These are phyloP conservation scores for Gasterosteus aculeatus DNA, from an alignment of 2,113 vertebrate genomes.

Conservation along the genomic window DNA sequence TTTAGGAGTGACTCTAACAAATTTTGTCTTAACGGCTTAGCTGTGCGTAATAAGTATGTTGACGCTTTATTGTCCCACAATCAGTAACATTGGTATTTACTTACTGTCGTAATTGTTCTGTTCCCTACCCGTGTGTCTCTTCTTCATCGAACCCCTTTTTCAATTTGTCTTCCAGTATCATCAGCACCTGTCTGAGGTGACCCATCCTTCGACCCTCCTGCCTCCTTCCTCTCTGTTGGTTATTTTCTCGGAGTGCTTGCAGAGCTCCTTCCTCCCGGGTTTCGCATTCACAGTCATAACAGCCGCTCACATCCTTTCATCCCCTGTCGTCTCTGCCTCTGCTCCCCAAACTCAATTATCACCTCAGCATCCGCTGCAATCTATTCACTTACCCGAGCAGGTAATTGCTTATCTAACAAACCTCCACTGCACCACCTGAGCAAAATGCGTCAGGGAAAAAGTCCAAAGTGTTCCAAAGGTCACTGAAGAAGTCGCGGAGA, in stretches of 20 bases:
- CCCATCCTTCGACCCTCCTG: conserved; percentile 76
- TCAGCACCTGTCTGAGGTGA: conserved; percentile 84
- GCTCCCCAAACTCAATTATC: conserved; percentile 67
- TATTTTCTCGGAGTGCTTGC: conserved; percentile 86
- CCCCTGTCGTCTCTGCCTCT: conserved; percentile 24
- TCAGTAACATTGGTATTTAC: conserved; percentile 23
- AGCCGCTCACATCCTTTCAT: conserved; percentile 89
- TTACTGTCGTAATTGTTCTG: conserved; percentile 1
- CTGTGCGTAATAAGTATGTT: conserved; percentile 47
- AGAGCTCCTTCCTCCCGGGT: conserved; percentile 84
- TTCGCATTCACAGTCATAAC: conserved; percentile 85
- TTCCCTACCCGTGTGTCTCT: too few relatives aligned
- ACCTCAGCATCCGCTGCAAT: conserved; percentile 63
- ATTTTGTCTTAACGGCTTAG: conserved; percentile 45
- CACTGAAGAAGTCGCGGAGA: too few relatives aligned
- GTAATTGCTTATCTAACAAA: conserved; percentile 64
- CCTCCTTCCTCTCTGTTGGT: conserved; percentile 84
- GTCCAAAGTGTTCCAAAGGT: conserved; percentile 57
- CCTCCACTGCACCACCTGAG: conserved; percentile 52
- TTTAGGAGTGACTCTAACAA: conserved; percentile 43
- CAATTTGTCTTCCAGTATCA: conserved; percentile 80
- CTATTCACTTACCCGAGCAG: conserved; percentile 52
- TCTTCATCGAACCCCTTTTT: conserved; percentile 19
- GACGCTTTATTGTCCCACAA: conserved; percentile 21
- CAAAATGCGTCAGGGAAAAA: conserved; percentile 36